These are phyloP conservation scores for Leucania comma DNA, from an alignment of 2,888 invertebrate species.

Conservation along the genomic window DNA sequence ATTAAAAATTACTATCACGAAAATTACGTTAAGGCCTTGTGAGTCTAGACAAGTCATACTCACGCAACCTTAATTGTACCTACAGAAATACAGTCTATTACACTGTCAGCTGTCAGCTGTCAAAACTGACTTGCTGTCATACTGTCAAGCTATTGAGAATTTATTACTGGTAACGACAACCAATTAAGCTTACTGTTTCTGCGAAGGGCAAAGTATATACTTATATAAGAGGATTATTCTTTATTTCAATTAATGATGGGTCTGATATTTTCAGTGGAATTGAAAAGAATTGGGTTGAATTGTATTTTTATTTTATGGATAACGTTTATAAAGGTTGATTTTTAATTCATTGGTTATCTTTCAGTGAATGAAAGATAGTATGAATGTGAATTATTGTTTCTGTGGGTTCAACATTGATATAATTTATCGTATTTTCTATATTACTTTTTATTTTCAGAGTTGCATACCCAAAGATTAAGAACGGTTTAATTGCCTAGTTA, in stretches of 20 bases:
- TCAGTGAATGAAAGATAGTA: not conserved
- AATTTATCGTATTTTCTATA: too few species aligned
- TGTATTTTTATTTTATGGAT: not conserved
- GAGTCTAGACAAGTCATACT: constrained; percentile 7
- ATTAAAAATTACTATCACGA: not conserved
- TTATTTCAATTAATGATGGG: not conserved
- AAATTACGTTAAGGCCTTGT: constrained; percentile 4
- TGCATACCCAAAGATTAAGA: too few species aligned
- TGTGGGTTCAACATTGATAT: too few species aligned
- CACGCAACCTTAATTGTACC: constrained; percentile 17
- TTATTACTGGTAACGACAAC: constrained; percentile 44
- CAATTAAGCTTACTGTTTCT: constrained; percentile 24
- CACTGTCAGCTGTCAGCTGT: constrained; percentile 39
- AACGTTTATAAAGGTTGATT: not conserved
- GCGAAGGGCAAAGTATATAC: constrained; percentile 1
- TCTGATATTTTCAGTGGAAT: not conserved
- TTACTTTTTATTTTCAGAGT: too few species aligned
- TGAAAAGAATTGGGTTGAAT: not conserved
- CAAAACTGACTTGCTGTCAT: constrained; percentile 33
- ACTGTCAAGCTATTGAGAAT: constrained; percentile 11
- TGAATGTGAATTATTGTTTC: not conserved
- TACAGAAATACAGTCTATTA: constrained; percentile 15
- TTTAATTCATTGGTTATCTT: not conserved
- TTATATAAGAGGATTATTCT: not conserved
- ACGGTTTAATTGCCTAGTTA: too few species aligned